phyloP scores from a whole-genome alignment of 2,113 vertebrate genomes.

The Sturnira hondurensis region DNA sequence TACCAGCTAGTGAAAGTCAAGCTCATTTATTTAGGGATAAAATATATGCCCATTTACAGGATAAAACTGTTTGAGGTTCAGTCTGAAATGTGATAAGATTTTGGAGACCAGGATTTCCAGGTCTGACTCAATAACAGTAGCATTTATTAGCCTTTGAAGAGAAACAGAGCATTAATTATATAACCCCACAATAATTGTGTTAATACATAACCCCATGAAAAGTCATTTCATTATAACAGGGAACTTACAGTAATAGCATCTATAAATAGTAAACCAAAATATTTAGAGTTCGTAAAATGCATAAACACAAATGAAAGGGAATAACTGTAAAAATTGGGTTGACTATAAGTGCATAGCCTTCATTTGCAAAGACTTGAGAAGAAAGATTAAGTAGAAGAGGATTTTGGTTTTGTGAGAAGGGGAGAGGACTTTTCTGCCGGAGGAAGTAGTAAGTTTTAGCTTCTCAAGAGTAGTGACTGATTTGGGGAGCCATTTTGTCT shows the following conservation, averaged over 20 bases:
- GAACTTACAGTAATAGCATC: not conserved
- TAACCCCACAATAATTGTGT: not conserved
- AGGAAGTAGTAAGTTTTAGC: constrained; percentile 23
- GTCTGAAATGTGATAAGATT: constrained; percentile 18
- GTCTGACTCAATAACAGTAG: constrained; percentile 18
- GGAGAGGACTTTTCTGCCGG: not conserved
- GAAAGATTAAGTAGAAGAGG: constrained; percentile 16
- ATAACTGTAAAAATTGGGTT: constrained; percentile 10
- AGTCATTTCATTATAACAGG: constrained; percentile 6
- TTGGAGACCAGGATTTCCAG: constrained; percentile 39
- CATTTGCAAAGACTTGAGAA: constrained; percentile 38
- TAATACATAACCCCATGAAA: not conserved
- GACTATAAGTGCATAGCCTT: not conserved
- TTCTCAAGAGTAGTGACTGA: not conserved
- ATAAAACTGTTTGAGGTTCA: constrained; percentile 34
- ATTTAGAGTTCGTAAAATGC: constrained; percentile 16
- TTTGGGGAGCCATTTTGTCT: constrained; percentile 42
- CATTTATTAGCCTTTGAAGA: constrained; percentile 44
- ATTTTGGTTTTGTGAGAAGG: constrained; percentile 16
- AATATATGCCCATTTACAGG: not conserved
- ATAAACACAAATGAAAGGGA: not conserved
- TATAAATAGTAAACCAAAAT: constrained; percentile 16
- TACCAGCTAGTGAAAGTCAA: not conserved
- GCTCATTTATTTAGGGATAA: constrained; percentile 10
- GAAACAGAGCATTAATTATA: constrained; percentile 2